Percentiles rank a stretch among this genome's conserved stretches.
These are phyloP conservation scores for Hydropotes inermis DNA, from an alignment of 2,113 vertebrate species.

Conservation along the genomic window DNA sequence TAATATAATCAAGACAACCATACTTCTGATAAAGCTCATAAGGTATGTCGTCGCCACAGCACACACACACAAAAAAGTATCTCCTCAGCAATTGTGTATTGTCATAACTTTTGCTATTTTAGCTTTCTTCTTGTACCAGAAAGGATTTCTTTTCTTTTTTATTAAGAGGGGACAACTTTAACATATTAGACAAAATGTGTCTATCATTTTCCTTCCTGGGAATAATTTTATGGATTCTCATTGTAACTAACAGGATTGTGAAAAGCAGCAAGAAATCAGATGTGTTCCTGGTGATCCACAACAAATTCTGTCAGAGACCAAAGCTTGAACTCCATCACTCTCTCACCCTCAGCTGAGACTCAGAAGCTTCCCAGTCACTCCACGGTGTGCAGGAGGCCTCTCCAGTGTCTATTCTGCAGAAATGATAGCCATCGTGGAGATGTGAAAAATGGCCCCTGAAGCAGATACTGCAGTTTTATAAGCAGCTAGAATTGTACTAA, in stretches of 20 bases:
- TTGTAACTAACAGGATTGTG: conserved; percentile 25
- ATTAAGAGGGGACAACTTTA: not conserved
- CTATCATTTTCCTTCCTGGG: conserved; percentile 27
- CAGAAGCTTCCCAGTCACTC: not conserved
- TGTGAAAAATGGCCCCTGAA: not conserved
- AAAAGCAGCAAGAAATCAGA: conserved; percentile 59
- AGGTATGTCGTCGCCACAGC: not conserved
- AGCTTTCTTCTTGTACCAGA: not conserved
- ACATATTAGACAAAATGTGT: conserved; percentile 4
- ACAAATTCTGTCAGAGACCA: conserved; percentile 56
- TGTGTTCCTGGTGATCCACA: conserved; percentile 9
- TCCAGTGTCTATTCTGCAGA: not conserved
- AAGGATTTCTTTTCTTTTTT: not conserved
- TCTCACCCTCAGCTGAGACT: not conserved
- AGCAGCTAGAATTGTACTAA: conserved; percentile 3
- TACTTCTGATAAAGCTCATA: conserved; percentile 8
- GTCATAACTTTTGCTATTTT: conserved; percentile 38
- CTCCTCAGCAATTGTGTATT: not conserved
- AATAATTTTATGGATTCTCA: conserved; percentile 56
- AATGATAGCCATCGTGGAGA: not conserved
- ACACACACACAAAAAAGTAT: not conserved
- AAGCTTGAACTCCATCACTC: not conserved
- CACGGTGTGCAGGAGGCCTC: not conserved
- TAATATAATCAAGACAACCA: not conserved
- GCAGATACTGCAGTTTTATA: not conserved